phyloP scores from a whole-genome alignment of 1,140 invertebrate species.

The Bombus haemorrhoidalis region DNA sequence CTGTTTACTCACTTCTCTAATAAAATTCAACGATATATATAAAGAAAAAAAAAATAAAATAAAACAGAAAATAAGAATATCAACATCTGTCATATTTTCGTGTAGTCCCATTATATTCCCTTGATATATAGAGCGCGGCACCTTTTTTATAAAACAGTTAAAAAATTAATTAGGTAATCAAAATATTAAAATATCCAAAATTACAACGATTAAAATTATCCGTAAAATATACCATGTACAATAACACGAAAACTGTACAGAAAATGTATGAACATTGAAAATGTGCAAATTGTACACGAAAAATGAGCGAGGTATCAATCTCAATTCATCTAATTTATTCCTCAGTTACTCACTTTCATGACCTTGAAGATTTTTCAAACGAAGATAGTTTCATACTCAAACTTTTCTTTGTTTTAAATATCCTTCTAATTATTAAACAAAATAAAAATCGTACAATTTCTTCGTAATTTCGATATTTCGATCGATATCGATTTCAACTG shows the following conservation, averaged over 20 bases:
- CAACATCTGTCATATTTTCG: not conserved
- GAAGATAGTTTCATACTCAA: not conserved
- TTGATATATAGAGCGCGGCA: not conserved
- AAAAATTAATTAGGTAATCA: not conserved
- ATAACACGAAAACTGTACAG: not conserved
- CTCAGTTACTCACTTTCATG: not conserved
- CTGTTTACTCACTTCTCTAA: not conserved
- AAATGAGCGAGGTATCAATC: conserved; percentile 32
- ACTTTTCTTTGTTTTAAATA: not conserved
- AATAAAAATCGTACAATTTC: not conserved
- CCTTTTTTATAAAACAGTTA: not conserved
- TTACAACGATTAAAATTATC: not conserved
- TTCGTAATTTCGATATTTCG: not conserved
- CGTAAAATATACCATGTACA: not conserved
- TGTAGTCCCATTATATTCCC: not conserved
- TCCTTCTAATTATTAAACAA: not conserved
- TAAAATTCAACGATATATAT: not conserved
- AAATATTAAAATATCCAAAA: not conserved
- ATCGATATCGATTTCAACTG: not conserved
- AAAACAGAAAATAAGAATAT: not conserved
- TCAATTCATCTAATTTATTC: conserved; percentile 3
- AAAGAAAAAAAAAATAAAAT: not conserved
- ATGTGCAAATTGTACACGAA: conserved; percentile 18
- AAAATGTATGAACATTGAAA: not conserved
- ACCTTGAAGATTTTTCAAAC: not conserved